A percentile compares a stretch with the other conserved stretches of the same genome.
These are phyloP conservation scores for Pagrus major DNA, from an alignment of 2,113 vertebrate species.

Conservation along the genomic window DNA sequence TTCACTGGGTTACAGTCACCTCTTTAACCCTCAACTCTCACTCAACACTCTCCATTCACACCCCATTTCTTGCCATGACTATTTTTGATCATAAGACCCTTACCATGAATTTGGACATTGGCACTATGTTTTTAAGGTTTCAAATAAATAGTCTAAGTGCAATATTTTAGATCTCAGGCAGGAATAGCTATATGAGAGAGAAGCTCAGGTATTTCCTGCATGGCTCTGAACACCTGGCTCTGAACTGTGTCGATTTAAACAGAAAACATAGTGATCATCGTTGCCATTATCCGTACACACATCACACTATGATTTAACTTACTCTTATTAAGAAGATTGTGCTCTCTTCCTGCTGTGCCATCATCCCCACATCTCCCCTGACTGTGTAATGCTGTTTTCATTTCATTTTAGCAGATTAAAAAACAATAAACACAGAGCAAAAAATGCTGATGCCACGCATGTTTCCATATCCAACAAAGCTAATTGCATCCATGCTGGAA, in stretches of 20 bases:
- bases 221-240: not conserved
- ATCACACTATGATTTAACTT: not conserved
- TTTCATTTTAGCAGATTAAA: no score
- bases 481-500: no score
- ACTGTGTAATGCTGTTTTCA: no score
- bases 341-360: no score
- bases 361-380: not conserved
- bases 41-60: not conserved
- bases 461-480: no score
- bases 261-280: not conserved
- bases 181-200: no score
- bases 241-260: not conserved
- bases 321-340: no score
- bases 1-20: constrained; percentile 6
- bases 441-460: no score
- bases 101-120: not conserved
- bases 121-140: not conserved
- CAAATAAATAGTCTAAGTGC: not conserved
- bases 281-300: not conserved
- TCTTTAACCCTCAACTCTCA: constrained; percentile 1
- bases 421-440: no score
- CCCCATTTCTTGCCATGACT: not conserved
- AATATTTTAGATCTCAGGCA: not conserved
- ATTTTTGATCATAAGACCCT: not conserved
- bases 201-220: not conserved